Base-by-base conservation (phyloP, 2,113 vertebrate genomes). In the Puffinus mauretanicus region DNA sequence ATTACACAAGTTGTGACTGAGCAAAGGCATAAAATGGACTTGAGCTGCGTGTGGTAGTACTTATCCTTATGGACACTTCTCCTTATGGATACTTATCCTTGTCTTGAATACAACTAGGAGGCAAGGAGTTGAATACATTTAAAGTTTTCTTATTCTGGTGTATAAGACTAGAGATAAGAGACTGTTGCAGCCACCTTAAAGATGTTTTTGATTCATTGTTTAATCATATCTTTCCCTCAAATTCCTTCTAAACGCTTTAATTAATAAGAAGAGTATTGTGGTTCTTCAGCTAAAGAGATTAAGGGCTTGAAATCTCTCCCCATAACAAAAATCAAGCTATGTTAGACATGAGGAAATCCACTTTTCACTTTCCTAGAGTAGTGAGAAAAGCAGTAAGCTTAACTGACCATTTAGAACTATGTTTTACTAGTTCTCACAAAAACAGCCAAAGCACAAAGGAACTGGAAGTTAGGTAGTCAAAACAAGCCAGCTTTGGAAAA, bases 311-410 rank as follows among this genome's bases (percentile, higher is more conserved):
- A 79, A 82, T 76, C 29, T 64, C 14, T 55, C 22, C 12, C 4
- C 2, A 11, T 34, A 92, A 32, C 5, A 29, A 64, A 86, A 70
- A 1, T 0, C 3, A 67, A 46, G 7, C 12, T 71, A 3, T 27
- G 10, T 51, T 79, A 82, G 15, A 64, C 10, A 17, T 6, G 7
- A 55, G 22, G 11, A 90, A 79, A 76, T 49, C 10, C 5, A 36
- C 10, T 73, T 87, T 66, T 11, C 40, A 11, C 40, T 40, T 40
- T 40, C 7, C 27, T 70, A 57, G 29, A 44, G 46, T 4, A 70
- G 4, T 40, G 46, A 65, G 36, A 84, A 89, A 78, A 81, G 8
- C 25, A 64, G 8, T 72, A 40, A 76, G 6, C 19, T 65, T 49
- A 70, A 83, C 26, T 61, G 34, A 73, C 13, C 14, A 4, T 29